phyloP scores from a whole-genome alignment of 2,888 invertebrate genomes.

The Arrhopalites spinosus region DNA sequence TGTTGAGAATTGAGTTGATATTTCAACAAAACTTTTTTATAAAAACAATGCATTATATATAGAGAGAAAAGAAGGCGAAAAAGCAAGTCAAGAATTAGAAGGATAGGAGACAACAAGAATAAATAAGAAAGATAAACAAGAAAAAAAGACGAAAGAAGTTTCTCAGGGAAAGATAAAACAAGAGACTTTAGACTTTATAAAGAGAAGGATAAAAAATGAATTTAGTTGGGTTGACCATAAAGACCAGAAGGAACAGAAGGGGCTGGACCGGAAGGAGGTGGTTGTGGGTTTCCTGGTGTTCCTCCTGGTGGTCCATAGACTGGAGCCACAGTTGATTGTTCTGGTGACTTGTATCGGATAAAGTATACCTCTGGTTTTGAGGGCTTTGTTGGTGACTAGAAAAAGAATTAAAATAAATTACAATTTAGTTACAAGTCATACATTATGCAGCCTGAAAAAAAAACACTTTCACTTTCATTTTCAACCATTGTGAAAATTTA shows the following conservation, averaged over 20 bases:
- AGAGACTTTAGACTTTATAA: neutral
- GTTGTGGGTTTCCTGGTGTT: constrained; percentile 22
- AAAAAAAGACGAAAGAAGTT: neutral
- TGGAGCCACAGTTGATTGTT: constrained; percentile 36
- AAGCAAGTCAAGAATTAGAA: neutral
- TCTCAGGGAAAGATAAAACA: neutral
- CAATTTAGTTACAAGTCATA: no score
- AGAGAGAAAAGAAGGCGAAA: no score
- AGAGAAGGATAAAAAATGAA: neutral
- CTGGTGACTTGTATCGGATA: constrained; percentile 75
- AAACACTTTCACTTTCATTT: no score
- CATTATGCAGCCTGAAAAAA: no score
- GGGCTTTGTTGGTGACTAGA: constrained; percentile 72
- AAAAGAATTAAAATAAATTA: no score
- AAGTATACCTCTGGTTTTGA: constrained; percentile 89
- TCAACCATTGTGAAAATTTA: no score
- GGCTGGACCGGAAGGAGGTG: constrained; percentile 19
- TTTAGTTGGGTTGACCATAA: constrained; percentile 37
- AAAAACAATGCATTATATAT: no score
- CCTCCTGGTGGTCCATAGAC: constrained; percentile 33
- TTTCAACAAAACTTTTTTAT: no score
- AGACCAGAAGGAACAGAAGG: constrained; percentile 36
- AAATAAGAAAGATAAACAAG: neutral
- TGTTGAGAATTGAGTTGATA: no score
- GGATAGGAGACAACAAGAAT: neutral